Conservation (phyloP, 2,888 invertebrate species). For the Agrotis segetum region DNA sequence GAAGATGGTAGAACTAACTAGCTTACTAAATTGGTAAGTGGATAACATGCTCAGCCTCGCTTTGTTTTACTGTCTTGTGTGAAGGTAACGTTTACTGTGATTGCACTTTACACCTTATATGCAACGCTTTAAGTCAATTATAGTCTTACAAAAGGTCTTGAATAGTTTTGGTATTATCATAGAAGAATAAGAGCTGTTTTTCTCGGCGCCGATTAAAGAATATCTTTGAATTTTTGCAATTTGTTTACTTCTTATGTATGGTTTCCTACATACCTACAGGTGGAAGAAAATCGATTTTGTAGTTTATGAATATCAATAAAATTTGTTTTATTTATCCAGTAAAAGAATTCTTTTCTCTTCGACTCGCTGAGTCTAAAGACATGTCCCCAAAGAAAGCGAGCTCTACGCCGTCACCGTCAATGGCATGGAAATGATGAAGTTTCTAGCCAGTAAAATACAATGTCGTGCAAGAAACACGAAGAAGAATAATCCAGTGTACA, state of each 20-base stretch:
- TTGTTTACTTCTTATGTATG: too few species aligned
- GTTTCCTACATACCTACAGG: too few species aligned
- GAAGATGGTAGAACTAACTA: not conserved
- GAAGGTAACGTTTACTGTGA: not conserved
- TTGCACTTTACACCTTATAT: not conserved
- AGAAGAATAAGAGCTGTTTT: not conserved
- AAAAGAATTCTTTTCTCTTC: too few species aligned
- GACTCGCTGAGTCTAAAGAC: too few species aligned
- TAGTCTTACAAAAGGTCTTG: not conserved
- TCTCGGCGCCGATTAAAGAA: too few species aligned
- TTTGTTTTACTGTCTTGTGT: not conserved
- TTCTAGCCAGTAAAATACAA: too few species aligned
- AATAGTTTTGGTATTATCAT: not conserved
- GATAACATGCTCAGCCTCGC: slow-evolving; percentile 4
- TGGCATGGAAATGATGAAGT: too few species aligned
- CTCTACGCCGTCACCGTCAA: too few species aligned
- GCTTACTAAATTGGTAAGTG: slow-evolving; percentile 30
- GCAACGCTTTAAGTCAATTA: not conserved
- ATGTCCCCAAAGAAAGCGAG: too few species aligned
- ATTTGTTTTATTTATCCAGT: not conserved
- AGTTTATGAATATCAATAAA: not conserved
- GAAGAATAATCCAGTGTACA: not conserved
- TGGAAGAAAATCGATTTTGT: not conserved
- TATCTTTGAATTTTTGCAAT: too few species aligned
- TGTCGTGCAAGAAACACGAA: too few species aligned